Evolutionary conservation across 2,113 vertebrate genomes (phyloP).

Genomic region (Takifugu bimaculatus): DNA sequence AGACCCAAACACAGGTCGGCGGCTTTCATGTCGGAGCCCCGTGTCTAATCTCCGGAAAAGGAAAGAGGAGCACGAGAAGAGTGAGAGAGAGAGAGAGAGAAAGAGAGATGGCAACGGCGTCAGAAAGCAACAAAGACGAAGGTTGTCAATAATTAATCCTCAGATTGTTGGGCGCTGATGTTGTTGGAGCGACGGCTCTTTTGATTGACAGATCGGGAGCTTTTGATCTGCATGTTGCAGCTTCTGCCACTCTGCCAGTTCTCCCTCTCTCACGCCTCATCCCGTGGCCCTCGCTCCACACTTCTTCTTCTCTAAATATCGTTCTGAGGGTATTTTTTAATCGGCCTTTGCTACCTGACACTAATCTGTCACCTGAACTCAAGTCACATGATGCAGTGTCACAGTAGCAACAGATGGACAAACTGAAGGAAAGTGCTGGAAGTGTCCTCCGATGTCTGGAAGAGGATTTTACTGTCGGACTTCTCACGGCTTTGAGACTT

Average conservation of each 20-base stretch:
- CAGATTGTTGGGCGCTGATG: conserved; percentile 52
- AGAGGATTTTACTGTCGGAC: no score
- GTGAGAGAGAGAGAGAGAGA: no score
- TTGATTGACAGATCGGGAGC: conserved; percentile 74
- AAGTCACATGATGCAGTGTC: no score
- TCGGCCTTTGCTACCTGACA: no score
- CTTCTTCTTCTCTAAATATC: conserved; percentile 56
- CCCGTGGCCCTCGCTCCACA: conserved; percentile 13
- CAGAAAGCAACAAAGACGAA: conserved; percentile 63
- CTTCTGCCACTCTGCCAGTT: conserved; percentile 34
- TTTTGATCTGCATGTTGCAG: conserved; percentile 59
- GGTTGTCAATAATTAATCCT: conserved; percentile 74
- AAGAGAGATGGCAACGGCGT: conserved; percentile 42
- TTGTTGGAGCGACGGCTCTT: conserved; percentile 56
- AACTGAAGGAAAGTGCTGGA: no score
- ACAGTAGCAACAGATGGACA: no score
- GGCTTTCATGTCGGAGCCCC: conserved; percentile 67
- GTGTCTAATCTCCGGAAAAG: conserved; percentile 62
- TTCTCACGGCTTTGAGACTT: no score
- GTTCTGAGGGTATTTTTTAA: no score
- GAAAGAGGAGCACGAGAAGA: conserved; percentile 42
- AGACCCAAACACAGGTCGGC: conserved; percentile 64
- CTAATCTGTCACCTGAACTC: conserved; percentile 1
- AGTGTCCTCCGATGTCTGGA: no score
- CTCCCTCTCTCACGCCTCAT: conserved; percentile 15